Base-by-base conservation (phyloP, 2,888 invertebrate species). In the Habrosyne pyritoides region DNA sequence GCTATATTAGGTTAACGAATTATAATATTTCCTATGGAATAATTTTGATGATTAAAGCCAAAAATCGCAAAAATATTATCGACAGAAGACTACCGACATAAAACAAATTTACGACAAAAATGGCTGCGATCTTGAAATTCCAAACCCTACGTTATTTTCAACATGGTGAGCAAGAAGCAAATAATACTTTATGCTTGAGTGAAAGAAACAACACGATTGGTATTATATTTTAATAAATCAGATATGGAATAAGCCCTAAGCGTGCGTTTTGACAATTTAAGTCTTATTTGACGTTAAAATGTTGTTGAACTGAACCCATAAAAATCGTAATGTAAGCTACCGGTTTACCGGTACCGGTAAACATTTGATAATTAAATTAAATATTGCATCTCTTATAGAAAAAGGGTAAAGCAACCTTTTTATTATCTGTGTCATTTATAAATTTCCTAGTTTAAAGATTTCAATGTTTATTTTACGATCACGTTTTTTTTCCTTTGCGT, bases 211-310 rank as follows among this genome's bases (percentile, higher is more conserved):
- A 18, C 14, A 1, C 8, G 0, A 14, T 26, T 10, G 6, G 26
- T 14, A 28, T 10, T n/a, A n/a, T n/a, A 12, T 12, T 1, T 6
- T 10, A 14, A 47, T 12, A 1, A 12, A 2, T 10, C n/a, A 0
- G 6, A n/a, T 1, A 24, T n/a, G 47, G 47, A 47, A 47, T n/a
- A 47, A 47, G 24, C 24, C 47, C 42, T 18, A 54, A 61, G 64
- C 59, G 59, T 63, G 58, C 50, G 49, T 53, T 58, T 63, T 67
- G 66, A 64, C 63, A 62, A 30, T 18, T 46, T 2, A 24, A 47
- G 26, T n/a, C n/a, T n/a, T n/a, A 21, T 10, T 22, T 50, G 50
- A 50, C 48, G 5, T 24, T n/a, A 7, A 21, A 47, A 22, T 22
- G 22, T n/a, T 14, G 33, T 33, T 10, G 33, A 3, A 33, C 24